Evolutionary conservation across 2,113 vertebrate genomes (phyloP).

Genomic region (Ictalurus furcatus): DNA sequence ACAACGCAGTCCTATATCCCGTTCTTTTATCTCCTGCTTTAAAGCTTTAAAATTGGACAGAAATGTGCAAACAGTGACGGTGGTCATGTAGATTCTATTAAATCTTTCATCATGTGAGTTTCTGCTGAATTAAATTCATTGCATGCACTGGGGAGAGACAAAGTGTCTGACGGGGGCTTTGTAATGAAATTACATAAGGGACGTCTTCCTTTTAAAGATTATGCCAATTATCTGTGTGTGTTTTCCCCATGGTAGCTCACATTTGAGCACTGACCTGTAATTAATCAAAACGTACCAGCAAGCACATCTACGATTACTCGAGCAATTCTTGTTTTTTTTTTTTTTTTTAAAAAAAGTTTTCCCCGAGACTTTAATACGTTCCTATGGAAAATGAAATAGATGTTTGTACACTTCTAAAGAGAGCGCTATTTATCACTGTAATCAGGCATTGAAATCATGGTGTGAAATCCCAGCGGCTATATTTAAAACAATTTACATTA

Average conservation of each 20-base stretch:
- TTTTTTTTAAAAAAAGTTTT: slow-evolving; percentile 6
- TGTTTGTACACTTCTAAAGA: slow-evolving; percentile 24
- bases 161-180: not conserved
- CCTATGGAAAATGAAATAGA: slow-evolving; percentile 41
- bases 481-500: not conserved
- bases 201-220: slow-evolving; percentile 14
- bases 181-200: not conserved
- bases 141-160: not conserved
- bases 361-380: slow-evolving; percentile 14
- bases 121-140: slow-evolving; percentile 3
- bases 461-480: not conserved
- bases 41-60: not conserved
- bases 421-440: not conserved
- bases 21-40: not conserved
- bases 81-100: not conserved
- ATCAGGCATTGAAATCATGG: not conserved
- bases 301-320: slow-evolving; percentile 20
- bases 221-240: slow-evolving; percentile 13
- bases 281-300: slow-evolving; percentile 34
- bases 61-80: not conserved
- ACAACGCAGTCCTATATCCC: not conserved
- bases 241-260: slow-evolving; percentile 9
- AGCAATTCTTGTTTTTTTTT: not conserved
- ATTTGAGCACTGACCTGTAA: slow-evolving; percentile 38
- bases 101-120: not conserved